Evolutionary conservation across 2,888 invertebrate genomes (phyloP).

Genomic region (Taenaris catops): DNA sequence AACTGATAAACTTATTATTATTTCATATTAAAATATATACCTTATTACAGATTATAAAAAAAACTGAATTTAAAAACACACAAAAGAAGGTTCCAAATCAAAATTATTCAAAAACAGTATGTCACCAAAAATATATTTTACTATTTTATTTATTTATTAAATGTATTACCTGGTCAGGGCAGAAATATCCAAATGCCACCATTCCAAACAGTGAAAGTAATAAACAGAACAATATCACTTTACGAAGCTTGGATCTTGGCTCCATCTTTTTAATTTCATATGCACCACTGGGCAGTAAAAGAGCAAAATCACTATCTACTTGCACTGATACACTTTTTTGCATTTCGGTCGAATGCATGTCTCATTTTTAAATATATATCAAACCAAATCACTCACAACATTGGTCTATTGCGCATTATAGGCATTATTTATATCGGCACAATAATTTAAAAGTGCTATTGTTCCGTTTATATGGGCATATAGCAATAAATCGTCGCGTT

Average conservation of each 20-base stretch:
- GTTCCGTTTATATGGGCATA: background rate
- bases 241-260: slow-evolving; percentile 88
- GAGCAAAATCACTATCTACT: slow-evolving; percentile 91
- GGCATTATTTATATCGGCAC: slow-evolving; percentile 10
- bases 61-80: too few species aligned
- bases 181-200: slow-evolving; percentile 94
- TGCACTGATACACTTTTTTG: slow-evolving; percentile 90
- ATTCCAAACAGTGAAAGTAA: slow-evolving; percentile 91
- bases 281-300: slow-evolving; percentile 87
- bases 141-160: too few species aligned
- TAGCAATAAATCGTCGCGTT: too few species aligned
- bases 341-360: slow-evolving; percentile 80
- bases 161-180: slow-evolving; percentile 88
- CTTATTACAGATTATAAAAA: too few species aligned
- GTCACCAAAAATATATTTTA: too few species aligned
- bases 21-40: too few species aligned
- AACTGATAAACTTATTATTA: too few species aligned
- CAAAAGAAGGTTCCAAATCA: too few species aligned
- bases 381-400: slow-evolving; percentile 41
- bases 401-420: slow-evolving; percentile 20
- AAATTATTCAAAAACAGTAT: too few species aligned
- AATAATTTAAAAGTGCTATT: too few species aligned
- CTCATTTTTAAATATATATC: slow-evolving; percentile 73
- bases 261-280: slow-evolving; percentile 93
- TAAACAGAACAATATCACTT: slow-evolving; percentile 90